Evolutionary conservation across 2,797 vertebrate genomes (phyloP).

Genomic region (Loris lydekkerianus): DNA sequence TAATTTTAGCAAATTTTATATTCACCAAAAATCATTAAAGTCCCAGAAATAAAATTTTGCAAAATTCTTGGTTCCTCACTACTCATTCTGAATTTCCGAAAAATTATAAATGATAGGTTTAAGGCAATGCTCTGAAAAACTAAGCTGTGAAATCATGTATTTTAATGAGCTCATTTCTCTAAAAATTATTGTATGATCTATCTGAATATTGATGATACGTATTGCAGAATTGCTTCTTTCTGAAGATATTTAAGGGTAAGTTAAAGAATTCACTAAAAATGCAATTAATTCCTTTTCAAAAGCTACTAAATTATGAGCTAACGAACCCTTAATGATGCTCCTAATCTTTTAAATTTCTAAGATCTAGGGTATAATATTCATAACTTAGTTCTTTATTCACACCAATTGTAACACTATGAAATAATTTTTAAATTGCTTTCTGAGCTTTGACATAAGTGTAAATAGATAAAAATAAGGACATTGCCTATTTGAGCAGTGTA

Average conservation of each 20-base stretch:
- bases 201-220: not conserved
- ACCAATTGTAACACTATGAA: not conserved
- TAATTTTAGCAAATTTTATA: not conserved
- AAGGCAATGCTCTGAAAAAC: not conserved
- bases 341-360: conserved; percentile 1
- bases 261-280: not conserved
- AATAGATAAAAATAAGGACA: not conserved
- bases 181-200: not conserved
- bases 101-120: not conserved
- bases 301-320: not conserved
- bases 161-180: not conserved
- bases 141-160: not conserved
- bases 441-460: not conserved
- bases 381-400: not conserved
- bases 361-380: not conserved
- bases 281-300: conserved; percentile 39
- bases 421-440: not conserved
- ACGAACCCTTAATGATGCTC: not conserved
- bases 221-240: not conserved
- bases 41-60: conserved; percentile 3
- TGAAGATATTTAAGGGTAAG: not conserved
- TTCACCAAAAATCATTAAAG: conserved; percentile 9
- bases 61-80: not conserved
- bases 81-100: not conserved
- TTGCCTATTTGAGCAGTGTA: not conserved